A percentile compares a stretch with the other conserved stretches of the same genome.
phyloP scores from a whole-genome alignment of 2,888 invertebrate species.

The Drosophila prolongata region DNA sequence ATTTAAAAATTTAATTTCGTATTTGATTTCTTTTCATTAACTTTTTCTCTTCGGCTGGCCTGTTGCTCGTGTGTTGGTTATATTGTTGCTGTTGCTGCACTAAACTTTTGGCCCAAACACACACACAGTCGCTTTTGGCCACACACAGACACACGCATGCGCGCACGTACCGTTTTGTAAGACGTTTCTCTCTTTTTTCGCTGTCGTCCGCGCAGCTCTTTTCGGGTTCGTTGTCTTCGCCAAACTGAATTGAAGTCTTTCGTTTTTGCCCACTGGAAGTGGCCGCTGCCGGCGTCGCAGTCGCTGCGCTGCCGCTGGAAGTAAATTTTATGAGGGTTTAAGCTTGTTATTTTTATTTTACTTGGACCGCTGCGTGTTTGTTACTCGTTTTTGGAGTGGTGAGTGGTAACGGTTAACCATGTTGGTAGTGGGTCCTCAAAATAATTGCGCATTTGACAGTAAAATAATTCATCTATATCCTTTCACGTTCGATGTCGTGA shows the following conservation, averaged over 20 bases:
- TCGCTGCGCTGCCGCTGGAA: slow-evolving; percentile 52
- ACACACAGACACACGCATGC: slow-evolving; percentile 56
- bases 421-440: slow-evolving; percentile 8
- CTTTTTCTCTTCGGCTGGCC: slow-evolving; percentile 46
- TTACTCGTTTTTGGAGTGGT: slow-evolving; percentile 28
- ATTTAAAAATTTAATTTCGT: slow-evolving; percentile 55
- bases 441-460: slow-evolving; percentile 2
- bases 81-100: slow-evolving; percentile 57
- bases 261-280: slow-evolving; percentile 81
- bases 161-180: slow-evolving; percentile 74
- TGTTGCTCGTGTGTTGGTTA: slow-evolving; percentile 43
- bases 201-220: slow-evolving; percentile 74
- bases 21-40: slow-evolving; percentile 70
- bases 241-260: slow-evolving; percentile 84
- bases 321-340: slow-evolving; percentile 48
- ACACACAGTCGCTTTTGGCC: slow-evolving; percentile 12
- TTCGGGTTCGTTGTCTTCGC: slow-evolving; percentile 84
- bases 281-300: slow-evolving; percentile 26
- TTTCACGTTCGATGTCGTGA: not conserved
- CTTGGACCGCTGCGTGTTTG: slow-evolving; percentile 34
- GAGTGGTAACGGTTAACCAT: slow-evolving; percentile 17
- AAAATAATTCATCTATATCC: not conserved
- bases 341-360: slow-evolving; percentile 40
- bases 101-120: slow-evolving; percentile 63
- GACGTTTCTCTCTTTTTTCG: slow-evolving; percentile 52